These are phyloP conservation scores for Sapayoa aenigma DNA, from an alignment of 2,113 vertebrate species.

Conservation along the genomic window DNA sequence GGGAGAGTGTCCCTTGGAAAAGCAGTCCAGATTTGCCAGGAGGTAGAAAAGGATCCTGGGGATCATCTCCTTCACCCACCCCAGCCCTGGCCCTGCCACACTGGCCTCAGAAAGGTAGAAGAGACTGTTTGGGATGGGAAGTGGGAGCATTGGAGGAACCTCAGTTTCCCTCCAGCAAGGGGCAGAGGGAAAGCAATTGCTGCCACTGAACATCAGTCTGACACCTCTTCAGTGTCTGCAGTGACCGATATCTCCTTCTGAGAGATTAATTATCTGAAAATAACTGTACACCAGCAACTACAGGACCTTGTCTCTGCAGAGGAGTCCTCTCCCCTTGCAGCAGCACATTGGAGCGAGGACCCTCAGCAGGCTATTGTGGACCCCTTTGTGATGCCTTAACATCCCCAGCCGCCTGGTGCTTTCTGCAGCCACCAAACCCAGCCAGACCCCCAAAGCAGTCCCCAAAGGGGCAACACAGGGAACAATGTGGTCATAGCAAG, in stretches of 20 bases:
- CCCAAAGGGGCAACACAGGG: background rate
- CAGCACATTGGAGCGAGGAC: background rate
- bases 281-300: background rate
- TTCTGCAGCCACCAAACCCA: background rate
- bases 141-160: background rate
- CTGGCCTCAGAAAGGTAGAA: background rate
- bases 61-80: background rate
- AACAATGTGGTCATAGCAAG: rapidly evolving
- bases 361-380: rapidly evolving
- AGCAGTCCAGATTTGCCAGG: background rate
- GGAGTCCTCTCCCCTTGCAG: background rate
- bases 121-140: background rate
- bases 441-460: background rate
- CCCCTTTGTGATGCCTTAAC: background rate
- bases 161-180: background rate
- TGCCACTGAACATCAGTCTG: background rate
- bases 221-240: conserved; percentile 7
- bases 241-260: conserved; percentile 36
- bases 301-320: background rate
- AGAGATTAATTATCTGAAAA: conserved; percentile 46
- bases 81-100: background rate
- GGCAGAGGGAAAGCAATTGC: conserved; percentile 12
- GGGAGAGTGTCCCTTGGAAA: background rate
- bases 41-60: background rate
- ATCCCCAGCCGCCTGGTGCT: background rate